Conservation (phyloP, 2,113 vertebrate genomes). For the Dissostichus mawsoni region DNA sequence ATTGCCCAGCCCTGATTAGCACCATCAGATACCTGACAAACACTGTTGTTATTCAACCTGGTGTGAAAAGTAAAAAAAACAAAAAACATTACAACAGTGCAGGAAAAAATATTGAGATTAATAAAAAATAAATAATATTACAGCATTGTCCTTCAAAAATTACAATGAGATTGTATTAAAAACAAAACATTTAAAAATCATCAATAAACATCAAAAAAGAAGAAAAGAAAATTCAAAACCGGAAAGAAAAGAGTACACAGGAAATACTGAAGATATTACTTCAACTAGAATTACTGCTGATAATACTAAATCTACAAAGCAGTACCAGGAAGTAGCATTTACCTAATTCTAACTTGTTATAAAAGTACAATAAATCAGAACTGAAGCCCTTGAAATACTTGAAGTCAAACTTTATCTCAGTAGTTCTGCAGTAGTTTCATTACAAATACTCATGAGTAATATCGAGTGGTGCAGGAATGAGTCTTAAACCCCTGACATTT, state of each 20-base stretch:
- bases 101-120: slow-evolving; percentile 22
- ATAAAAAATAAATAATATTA: slow-evolving; percentile 27
- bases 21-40: slow-evolving; percentile 42
- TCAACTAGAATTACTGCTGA: neutral
- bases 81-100: slow-evolving; percentile 33
- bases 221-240: neutral
- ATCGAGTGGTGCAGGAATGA: too few relatives aligned
- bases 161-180: slow-evolving; percentile 15
- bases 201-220: neutral
- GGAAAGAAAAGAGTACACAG: slow-evolving; percentile 2
- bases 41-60: slow-evolving; percentile 45
- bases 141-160: slow-evolving; percentile 13
- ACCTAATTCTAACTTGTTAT: neutral
- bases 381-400: neutral
- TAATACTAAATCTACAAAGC: neutral
- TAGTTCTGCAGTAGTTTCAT: neutral
- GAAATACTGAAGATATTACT: neutral
- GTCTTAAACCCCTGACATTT: too few relatives aligned
- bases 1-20: slow-evolving; percentile 1
- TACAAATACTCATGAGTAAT: neutral
- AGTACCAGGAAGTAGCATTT: neutral
- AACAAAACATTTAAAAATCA: slow-evolving; percentile 5
- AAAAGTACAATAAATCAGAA: neutral
- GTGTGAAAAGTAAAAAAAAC: slow-evolving; percentile 47
- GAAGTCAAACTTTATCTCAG: neutral